phyloP scores from a whole-genome alignment of 1,140 invertebrate genomes.

The Cardiocondyla obscurior region DNA sequence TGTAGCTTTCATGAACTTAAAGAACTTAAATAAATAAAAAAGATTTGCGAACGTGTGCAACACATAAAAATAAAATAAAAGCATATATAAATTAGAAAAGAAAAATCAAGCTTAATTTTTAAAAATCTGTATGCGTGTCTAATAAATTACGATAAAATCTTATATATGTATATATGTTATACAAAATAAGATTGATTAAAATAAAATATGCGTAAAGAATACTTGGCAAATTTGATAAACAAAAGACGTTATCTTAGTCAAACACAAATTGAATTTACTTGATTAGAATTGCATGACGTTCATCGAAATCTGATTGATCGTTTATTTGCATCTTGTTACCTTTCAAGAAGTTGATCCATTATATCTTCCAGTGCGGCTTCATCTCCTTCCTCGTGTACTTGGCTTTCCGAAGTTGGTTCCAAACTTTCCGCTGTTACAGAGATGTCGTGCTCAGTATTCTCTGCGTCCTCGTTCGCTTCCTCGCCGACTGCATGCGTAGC shows the following conservation, averaged over 20 bases:
- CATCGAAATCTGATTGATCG: slow-evolving; percentile 16
- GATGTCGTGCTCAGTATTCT: slow-evolving; percentile 88
- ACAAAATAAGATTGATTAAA: slow-evolving; percentile 24
- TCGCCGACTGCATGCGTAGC: slow-evolving; percentile 86
- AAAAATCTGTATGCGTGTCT: neutral
- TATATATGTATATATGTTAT: neutral
- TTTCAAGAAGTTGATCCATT: slow-evolving; percentile 88
- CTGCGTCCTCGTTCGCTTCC: slow-evolving; percentile 87
- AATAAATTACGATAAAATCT: neutral
- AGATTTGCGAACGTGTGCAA: slow-evolving; percentile 52
- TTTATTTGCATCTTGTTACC: slow-evolving; percentile 76
- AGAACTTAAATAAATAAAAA: slow-evolving; percentile 42
- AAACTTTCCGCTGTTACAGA: slow-evolving; percentile 86
- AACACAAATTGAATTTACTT: neutral
- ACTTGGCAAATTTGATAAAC: neutral
- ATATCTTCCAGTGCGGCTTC: slow-evolving; percentile 87
- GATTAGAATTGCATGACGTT: slow-evolving; percentile 44
- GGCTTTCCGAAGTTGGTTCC: slow-evolving; percentile 85
- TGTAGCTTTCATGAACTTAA: slow-evolving; percentile 60
- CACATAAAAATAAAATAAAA: slow-evolving; percentile 24
- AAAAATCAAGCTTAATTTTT: slow-evolving; percentile 34
- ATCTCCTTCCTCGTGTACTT: slow-evolving; percentile 84
- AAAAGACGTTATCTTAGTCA: neutral
- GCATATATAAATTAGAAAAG: neutral
- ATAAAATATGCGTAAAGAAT: neutral